phyloP scores from a whole-genome alignment of 2,888 invertebrate species.

The Acrobasis consociella region DNA sequence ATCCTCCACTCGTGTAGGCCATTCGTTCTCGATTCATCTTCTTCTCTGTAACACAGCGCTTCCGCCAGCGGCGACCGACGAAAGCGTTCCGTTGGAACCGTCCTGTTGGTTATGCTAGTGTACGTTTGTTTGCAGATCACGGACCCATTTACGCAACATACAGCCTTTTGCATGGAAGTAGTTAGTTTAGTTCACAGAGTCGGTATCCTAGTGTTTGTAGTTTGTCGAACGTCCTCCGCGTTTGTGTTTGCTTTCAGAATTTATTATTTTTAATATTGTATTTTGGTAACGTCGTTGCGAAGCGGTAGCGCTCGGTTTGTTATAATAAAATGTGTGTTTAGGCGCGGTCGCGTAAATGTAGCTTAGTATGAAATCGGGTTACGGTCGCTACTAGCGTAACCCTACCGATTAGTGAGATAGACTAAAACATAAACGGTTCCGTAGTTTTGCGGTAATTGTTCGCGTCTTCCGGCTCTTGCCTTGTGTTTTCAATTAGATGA shows the following conservation, averaged over 20 bases:
- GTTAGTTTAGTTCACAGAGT: neutral
- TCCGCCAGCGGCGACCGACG: constrained; percentile 34
- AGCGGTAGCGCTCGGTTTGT: neutral
- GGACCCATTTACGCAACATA: constrained; percentile 4
- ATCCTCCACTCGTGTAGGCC: constrained; percentile 38
- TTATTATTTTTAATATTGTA: neutral
- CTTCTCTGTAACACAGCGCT: constrained; percentile 62
- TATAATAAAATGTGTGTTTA: neutral
- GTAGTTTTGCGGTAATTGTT: too few relatives aligned
- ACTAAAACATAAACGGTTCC: too few relatives aligned
- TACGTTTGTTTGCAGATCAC: constrained; percentile 36
- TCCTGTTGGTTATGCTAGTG: constrained; percentile 54
- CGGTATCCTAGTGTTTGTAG: constrained; percentile 5
- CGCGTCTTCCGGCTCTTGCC: too few relatives aligned
- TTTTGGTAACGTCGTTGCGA: neutral
- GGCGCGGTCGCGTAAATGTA: too few relatives aligned
- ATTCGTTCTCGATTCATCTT: constrained; percentile 52
- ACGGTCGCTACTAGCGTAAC: too few relatives aligned
- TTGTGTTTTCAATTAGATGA: too few relatives aligned
- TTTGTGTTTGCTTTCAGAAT: neutral
- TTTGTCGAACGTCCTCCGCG: neutral
- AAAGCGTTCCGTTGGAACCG: constrained; percentile 21
- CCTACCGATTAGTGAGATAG: too few relatives aligned
- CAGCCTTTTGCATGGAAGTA: constrained; percentile 14
- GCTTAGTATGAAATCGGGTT: too few relatives aligned